Evolutionary conservation across 2,113 vertebrate genomes (phyloP).

Genomic region (Poicephalus gulielmi): DNA sequence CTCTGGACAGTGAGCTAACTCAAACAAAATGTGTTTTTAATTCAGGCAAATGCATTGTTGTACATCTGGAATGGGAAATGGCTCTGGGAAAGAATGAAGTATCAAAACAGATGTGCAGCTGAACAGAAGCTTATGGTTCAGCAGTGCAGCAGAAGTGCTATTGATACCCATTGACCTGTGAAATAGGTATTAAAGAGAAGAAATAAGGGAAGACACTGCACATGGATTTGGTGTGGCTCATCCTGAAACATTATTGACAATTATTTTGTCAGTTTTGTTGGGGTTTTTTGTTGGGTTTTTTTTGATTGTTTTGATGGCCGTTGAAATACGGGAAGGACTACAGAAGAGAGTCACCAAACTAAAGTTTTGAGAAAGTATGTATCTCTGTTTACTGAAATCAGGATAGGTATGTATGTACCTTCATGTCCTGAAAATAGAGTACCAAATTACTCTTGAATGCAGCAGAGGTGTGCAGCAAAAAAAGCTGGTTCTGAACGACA

Average conservation of each 20-base stretch:
- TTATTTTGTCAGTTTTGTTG: not conserved
- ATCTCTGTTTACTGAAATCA: not conserved
- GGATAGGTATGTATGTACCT: not conserved
- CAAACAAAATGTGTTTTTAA: not conserved
- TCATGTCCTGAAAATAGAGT: not conserved
- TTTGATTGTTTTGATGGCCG: not conserved
- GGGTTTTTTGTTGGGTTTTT: not conserved
- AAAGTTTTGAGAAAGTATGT: not conserved
- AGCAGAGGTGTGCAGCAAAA: not conserved
- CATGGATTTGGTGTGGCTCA: not conserved
- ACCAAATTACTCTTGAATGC: not conserved
- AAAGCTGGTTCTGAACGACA: not conserved
- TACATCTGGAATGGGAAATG: not conserved
- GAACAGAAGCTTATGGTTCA: not conserved
- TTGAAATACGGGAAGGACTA: not conserved
- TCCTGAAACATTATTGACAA: not conserved
- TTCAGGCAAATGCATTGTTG: not conserved
- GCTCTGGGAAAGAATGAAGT: not conserved
- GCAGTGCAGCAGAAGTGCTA: not conserved
- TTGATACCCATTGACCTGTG: not conserved
- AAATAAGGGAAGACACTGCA: not conserved
- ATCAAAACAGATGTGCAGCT: not conserved
- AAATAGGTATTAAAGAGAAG: not conserved
- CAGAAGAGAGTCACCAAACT: not conserved
- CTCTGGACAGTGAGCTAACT: not conserved